Evolutionary conservation across 2,888 invertebrate species (phyloP).

Genomic region (Mycalesis mineus): DNA sequence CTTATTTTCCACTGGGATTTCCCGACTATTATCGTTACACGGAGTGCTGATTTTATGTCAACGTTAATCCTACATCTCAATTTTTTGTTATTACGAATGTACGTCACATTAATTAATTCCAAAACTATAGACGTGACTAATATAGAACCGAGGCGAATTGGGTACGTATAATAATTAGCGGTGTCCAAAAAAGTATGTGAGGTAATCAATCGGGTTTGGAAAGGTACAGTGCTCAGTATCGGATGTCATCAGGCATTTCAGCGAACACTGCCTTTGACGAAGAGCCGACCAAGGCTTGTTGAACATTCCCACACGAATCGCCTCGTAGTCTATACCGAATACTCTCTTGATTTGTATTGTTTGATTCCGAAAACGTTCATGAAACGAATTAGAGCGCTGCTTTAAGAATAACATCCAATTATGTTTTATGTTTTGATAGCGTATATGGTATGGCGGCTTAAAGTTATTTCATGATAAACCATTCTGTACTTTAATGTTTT

Average conservation of each 20-base stretch:
- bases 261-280: conserved; percentile 63
- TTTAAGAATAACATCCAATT: conserved; percentile 23
- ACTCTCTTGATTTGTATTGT: conserved; percentile 39
- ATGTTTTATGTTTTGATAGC: conserved; percentile 20
- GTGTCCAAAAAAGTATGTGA: conserved; percentile 36
- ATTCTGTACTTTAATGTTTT: too few relatives aligned
- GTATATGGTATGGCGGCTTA: conserved; percentile 10
- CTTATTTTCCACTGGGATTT: conserved; percentile 57
- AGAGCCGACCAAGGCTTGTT: conserved; percentile 63
- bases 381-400: conserved; percentile 38
- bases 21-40: conserved; percentile 43
- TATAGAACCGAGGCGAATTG: conserved; percentile 32
- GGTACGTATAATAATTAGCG: conserved; percentile 29
- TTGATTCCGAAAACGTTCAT: conserved; percentile 57
- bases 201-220: conserved; percentile 42
- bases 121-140: conserved; percentile 18
- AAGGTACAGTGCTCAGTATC: conserved; percentile 48
- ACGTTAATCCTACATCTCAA: conserved; percentile 15
- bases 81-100: conserved; percentile 11
- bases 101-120: conserved; percentile 7
- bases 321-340: conserved; percentile 39
- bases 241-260: conserved; percentile 59
- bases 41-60: conserved; percentile 26
- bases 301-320: conserved; percentile 69
- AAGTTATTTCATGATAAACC: not conserved